Evolutionary conservation across 2,113 vertebrate species (phyloP).

Genomic region (Entelurus aequoreus): DNA sequence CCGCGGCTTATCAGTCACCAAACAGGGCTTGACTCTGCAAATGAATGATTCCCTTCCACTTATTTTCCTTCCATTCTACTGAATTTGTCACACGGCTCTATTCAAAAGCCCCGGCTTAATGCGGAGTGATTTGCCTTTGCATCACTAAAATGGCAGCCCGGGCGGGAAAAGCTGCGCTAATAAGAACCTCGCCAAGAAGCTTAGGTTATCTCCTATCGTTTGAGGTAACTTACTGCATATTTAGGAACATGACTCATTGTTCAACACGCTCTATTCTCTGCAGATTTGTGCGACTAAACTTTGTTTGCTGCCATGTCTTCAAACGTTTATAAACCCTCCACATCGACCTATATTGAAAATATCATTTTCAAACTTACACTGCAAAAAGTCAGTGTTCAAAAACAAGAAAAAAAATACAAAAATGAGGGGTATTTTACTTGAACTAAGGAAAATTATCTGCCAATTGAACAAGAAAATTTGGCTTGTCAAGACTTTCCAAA

Average conservation of each 20-base stretch:
- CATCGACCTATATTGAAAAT: constrained; percentile 15
- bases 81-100: neutral
- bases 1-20: neutral
- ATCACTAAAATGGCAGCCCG: constrained; percentile 51
- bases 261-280: neutral
- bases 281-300: constrained; percentile 19
- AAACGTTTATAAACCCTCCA: constrained; percentile 35
- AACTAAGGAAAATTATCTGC: too few relatives aligned
- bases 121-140: constrained; percentile 32
- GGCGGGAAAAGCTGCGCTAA: constrained; percentile 37
- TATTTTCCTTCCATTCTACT: neutral
- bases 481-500: too few relatives aligned
- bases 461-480: too few relatives aligned
- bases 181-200: constrained; percentile 47
- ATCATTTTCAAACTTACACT: constrained; percentile 20
- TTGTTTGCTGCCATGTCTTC: constrained; percentile 12
- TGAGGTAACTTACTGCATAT: neutral
- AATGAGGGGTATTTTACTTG: too few relatives aligned
- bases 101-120: constrained; percentile 1
- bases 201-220: constrained; percentile 39
- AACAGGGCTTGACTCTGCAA: constrained; percentile 13
- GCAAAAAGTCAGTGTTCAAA: too few relatives aligned
- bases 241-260: neutral
- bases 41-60: neutral
- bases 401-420: too few relatives aligned